phyloP scores from a whole-genome alignment of 2,888 invertebrate genomes.

The Parelbella ahira region DNA sequence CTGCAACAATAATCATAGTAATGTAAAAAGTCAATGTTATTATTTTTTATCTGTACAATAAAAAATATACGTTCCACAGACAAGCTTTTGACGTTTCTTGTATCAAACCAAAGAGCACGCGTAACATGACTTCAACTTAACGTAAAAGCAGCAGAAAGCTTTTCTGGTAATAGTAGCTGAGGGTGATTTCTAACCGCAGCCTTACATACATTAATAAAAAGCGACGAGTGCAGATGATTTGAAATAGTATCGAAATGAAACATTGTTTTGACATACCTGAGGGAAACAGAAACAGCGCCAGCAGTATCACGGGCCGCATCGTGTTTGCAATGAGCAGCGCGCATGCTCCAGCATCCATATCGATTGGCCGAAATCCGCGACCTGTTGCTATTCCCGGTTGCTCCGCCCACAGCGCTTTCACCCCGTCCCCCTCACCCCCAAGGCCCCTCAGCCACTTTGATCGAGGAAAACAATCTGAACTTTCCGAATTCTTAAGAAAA shows the following conservation, averaged over 20 bases:
- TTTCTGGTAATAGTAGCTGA: too few species aligned
- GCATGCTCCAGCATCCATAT: constrained; percentile 73
- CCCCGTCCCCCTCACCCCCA: constrained; percentile 38
- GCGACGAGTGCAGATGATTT: constrained; percentile 2
- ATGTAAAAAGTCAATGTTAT: too few species aligned
- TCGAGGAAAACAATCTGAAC: constrained; percentile 70
- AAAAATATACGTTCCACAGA: neutral
- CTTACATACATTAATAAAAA: neutral
- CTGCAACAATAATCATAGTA: too few species aligned
- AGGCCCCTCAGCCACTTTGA: constrained; percentile 53
- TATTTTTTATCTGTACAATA: too few species aligned
- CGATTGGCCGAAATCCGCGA: constrained; percentile 59
- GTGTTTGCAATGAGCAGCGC: constrained; percentile 51
- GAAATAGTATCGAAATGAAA: constrained; percentile 15
- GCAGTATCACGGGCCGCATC: constrained; percentile 67
- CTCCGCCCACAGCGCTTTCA: constrained; percentile 40
- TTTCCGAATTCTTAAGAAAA: constrained; percentile 66
- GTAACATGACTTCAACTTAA: too few species aligned
- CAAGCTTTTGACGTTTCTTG: constrained; percentile 1
- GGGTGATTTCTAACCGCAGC: too few species aligned
- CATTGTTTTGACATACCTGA: constrained; percentile 62
- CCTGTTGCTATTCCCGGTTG: constrained; percentile 66
- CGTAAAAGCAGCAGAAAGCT: too few species aligned
- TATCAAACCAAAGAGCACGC: constrained; percentile 15
- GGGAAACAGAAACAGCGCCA: constrained; percentile 58